Evolutionary conservation across 2,113 vertebrate genomes (phyloP).

Genomic region (Melanerpes formicivorus): DNA sequence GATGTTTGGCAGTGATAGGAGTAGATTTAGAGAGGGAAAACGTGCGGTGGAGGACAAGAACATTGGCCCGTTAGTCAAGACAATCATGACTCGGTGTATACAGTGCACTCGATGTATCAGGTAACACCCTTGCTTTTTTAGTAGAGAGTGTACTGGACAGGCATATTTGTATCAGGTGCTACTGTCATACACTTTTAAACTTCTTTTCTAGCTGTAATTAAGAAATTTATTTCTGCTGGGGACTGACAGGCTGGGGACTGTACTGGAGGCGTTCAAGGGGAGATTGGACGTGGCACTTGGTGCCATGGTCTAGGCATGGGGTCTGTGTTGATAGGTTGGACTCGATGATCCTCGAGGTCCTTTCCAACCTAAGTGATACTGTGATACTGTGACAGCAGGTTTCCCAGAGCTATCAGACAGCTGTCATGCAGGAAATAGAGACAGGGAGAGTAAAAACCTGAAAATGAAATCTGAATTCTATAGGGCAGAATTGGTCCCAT

Average conservation of each 20-base stretch:
- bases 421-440: background rate
- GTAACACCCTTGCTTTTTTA: slow-evolving; percentile 67
- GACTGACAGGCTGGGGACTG: no score
- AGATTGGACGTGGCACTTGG: no score
- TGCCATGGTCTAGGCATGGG: no score
- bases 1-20: slow-evolving; percentile 97
- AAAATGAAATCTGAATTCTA: background rate
- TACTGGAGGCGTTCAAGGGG: no score
- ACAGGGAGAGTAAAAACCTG: background rate
- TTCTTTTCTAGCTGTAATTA: background rate
- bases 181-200: background rate
- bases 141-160: background rate
- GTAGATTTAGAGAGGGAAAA: slow-evolving; percentile 92
- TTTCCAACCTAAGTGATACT: no score
- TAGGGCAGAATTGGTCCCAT: background rate
- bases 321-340: no score
- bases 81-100: slow-evolving; percentile 99
- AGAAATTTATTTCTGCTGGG: background rate
- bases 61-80: slow-evolving; percentile 95
- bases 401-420: background rate
- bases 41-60: slow-evolving; percentile 99
- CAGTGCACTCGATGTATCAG: slow-evolving; percentile 98
- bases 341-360: no score
- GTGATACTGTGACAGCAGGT: background rate
- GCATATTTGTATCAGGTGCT: background rate